These are phyloP conservation scores for Drosophila malerkotliana DNA, from an alignment of 1,140 invertebrate genomes.

Conservation along the genomic window DNA sequence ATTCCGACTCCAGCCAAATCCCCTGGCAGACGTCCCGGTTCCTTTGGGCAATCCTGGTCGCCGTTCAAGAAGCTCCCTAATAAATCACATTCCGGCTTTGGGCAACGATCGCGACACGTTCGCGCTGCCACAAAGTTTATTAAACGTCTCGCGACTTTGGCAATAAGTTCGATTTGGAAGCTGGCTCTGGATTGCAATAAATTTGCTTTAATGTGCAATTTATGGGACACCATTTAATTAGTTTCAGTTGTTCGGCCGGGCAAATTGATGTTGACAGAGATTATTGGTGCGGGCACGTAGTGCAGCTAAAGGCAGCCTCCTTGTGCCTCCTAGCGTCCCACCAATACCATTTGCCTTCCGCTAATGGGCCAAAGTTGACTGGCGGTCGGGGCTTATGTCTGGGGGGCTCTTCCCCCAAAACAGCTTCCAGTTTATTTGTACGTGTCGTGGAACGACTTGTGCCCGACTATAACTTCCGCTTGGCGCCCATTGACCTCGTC, in stretches of 20 bases:
- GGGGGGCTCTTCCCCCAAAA: conserved; percentile 13
- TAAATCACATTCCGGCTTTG: conserved; percentile 66
- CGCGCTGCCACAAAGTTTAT: conserved; percentile 70
- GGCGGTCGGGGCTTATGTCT: conserved; percentile 11
- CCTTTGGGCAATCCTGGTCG: neutral
- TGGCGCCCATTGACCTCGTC: conserved; percentile 79
- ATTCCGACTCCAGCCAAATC: conserved; percentile 2
- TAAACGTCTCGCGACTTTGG: conserved; percentile 80
- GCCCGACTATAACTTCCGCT: conserved; percentile 75
- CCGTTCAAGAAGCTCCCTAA: conserved; percentile 25
- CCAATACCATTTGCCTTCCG: conserved; percentile 23
- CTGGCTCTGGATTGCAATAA: conserved; percentile 73
- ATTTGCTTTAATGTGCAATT: conserved; percentile 83
- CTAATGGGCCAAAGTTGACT: conserved; percentile 71
- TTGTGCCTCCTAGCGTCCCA: neutral
- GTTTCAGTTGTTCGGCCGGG: conserved; percentile 66
- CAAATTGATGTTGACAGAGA: conserved; percentile 83
- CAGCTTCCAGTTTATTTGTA: conserved; percentile 70
- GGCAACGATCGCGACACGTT: conserved; percentile 71
- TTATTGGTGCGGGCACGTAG: conserved; percentile 79
- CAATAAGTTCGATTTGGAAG: conserved; percentile 76
- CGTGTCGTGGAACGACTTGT: conserved; percentile 63
- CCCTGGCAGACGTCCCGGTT: neutral
- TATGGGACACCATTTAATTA: conserved; percentile 84
- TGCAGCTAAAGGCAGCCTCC: conserved; percentile 43